phyloP scores from a whole-genome alignment of 2,113 vertebrate genomes.

The Potamarius usumacintae region DNA sequence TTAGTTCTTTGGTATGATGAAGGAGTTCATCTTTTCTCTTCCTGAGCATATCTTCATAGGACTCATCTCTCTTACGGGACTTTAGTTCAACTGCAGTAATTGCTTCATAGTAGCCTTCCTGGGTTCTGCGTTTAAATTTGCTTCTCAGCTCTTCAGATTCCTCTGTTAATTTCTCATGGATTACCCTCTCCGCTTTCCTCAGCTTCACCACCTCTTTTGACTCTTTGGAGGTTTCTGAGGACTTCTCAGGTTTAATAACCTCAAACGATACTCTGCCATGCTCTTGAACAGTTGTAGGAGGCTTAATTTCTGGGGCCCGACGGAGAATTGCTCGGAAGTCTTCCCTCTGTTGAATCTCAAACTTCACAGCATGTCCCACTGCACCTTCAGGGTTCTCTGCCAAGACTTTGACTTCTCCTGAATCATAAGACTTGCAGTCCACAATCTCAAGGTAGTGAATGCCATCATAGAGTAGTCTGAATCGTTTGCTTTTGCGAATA shows the following conservation, averaged over 20 bases:
- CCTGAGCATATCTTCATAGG: conserved; percentile 90
- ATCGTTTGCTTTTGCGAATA: conserved; percentile 95
- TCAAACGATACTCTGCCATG: conserved; percentile 84
- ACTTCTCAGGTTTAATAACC: conserved; percentile 85
- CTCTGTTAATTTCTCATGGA: conserved; percentile 86
- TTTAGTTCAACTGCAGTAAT: conserved; percentile 97
- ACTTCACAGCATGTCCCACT: conserved; percentile 85
- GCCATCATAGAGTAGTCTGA: conserved; percentile 91
- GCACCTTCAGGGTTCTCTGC: conserved; percentile 91
- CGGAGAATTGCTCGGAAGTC: conserved; percentile 92
- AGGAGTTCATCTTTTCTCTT: conserved; percentile 96
- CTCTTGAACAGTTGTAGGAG: conserved; percentile 69
- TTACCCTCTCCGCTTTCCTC: conserved; percentile 87
- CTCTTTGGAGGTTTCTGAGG: conserved; percentile 71
- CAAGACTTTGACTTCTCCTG: conserved; percentile 87
- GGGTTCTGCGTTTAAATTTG: conserved; percentile 96
- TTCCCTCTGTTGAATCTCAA: conserved; percentile 90
- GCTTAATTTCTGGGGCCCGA: conserved; percentile 84
- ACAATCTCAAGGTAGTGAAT: conserved; percentile 95
- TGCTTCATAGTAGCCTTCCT: conserved; percentile 97
- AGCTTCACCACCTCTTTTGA: conserved; percentile 88
- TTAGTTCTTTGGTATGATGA: conserved; percentile 85
- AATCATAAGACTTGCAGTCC: conserved; percentile 92
- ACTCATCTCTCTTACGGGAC: conserved; percentile 91
- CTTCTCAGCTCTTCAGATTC: conserved; percentile 92